These are phyloP conservation scores for Coleophora flavipennella DNA, from an alignment of 2,888 invertebrate genomes.

Conservation along the genomic window DNA sequence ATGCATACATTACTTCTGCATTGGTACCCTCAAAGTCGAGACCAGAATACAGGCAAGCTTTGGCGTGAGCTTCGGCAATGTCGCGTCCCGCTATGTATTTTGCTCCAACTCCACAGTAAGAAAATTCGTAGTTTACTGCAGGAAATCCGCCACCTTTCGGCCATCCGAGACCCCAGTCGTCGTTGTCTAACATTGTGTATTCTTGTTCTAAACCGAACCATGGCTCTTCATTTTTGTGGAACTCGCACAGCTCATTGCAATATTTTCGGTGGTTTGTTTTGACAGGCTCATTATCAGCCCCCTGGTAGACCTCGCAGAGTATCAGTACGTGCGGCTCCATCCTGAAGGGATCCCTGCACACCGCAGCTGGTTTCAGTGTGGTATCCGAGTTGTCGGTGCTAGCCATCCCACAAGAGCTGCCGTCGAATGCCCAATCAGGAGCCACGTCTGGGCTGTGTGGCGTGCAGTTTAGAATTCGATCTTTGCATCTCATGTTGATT, in stretches of 20 bases:
- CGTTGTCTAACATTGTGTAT: constrained; percentile 89
- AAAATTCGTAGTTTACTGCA: constrained; percentile 86
- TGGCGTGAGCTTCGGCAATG: constrained; percentile 87
- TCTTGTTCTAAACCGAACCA: constrained; percentile 97
- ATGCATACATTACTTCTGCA: constrained; percentile 97
- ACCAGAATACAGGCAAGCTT: constrained; percentile 92
- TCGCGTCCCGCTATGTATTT: constrained; percentile 94
- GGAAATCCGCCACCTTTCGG: constrained; percentile 94
- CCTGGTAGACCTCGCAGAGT: constrained; percentile 84
- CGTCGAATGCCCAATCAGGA: constrained; percentile 93
- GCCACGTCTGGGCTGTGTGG: constrained; percentile 69
- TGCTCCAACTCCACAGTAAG: constrained; percentile 96
- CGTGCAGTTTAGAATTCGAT: constrained; percentile 75
- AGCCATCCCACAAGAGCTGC: constrained; percentile 91
- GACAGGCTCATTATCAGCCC: constrained; percentile 81
- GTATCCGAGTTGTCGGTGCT: constrained; percentile 89
- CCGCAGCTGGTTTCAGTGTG: constrained; percentile 86
- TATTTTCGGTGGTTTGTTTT: constrained; percentile 79
- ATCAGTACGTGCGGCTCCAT: constrained; percentile 90
- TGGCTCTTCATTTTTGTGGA: constrained; percentile 78
- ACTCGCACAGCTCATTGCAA: constrained; percentile 80
- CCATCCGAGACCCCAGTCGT: constrained; percentile 93
- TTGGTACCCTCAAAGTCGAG: constrained; percentile 94
- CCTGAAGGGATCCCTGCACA: constrained; percentile 93
- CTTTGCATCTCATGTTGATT: constrained; percentile 78